Evolutionary conservation across 37 sponge, comb jelly and placozoan genomes (phyloP).

Genomic region (Haliclona indistincta): DNA sequence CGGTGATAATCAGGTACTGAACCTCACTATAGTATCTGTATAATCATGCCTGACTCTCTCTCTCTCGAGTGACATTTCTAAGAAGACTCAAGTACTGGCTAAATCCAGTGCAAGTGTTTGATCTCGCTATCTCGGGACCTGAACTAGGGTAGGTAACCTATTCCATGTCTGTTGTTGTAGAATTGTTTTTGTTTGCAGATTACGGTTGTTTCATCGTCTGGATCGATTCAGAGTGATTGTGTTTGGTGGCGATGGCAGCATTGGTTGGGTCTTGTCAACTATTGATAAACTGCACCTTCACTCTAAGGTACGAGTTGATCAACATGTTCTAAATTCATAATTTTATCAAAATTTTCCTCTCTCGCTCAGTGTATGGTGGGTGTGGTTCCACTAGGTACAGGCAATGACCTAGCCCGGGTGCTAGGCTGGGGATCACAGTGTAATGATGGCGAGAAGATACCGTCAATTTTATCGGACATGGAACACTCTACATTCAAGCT

Average conservation of each 20-base stretch:
- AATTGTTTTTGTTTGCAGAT: conserved; percentile 27
- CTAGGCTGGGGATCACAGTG: conserved; percentile 93
- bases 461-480: conserved; percentile 72
- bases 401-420: conserved; percentile 95
- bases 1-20: conserved; percentile 89
- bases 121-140: conserved; percentile 85
- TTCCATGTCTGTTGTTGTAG: neutral
- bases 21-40: no score
- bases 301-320: conserved; percentile 54
- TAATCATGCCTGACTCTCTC: neutral
- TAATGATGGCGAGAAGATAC: conserved; percentile 83
- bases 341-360: neutral
- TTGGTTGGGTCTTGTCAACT: conserved; percentile 94
- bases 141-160: conserved; percentile 57
- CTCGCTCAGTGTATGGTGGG: conserved; percentile 78
- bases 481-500: conserved; percentile 67
- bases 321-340: neutral
- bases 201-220: conserved; percentile 81
- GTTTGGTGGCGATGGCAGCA: conserved; percentile 95
- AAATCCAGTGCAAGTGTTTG: conserved; percentile 95
- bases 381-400: conserved; percentile 93
- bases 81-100: conserved; percentile 85
- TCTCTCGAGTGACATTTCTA: conserved; percentile 80
- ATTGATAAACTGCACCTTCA: conserved; percentile 84
- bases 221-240: conserved; percentile 83